Base-by-base conservation (phyloP, 2,113 vertebrate genomes). In the Xiphophorus maculatus region DNA sequence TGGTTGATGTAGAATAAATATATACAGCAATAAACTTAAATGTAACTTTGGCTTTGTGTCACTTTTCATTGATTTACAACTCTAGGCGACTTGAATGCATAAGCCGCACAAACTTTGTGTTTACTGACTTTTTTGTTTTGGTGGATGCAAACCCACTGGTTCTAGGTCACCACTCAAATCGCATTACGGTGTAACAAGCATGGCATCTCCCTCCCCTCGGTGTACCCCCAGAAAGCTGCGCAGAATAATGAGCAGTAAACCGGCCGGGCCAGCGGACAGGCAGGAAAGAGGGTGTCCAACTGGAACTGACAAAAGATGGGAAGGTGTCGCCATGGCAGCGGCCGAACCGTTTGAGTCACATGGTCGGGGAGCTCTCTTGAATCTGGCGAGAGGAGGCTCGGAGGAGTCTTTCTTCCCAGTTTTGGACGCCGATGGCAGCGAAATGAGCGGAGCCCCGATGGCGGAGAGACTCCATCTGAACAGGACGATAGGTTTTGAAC, bases 231-330 rank as follows among this genome's bases (percentile, higher is more conserved):
- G 75, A 85, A 79, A 40, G 66, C 69, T 76, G 79, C 74, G 70
- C 71, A 82, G 86, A 90, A 91, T 92, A 92, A 90, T 90, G 87
- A 92, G 76, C 83, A 84, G 90, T 87, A 92, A 93, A 93, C 87
- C 89, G 76, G 86, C 51, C 32, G 71, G 83, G 71, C 72, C 1
- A 29, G 87, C 64, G 14, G 63, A 33, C 68, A 9, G 72, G 73
- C 70, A 48, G 40, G 64, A 63, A 32, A 9, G 22, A 32, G 74
- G 74, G 66, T 40, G 51, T 79, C 48, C 78, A 82, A 79, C 81
- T 82, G 63, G 51, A 83, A 78, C 69, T 58, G 58, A 83, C 80
- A 87, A 91, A 89, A 78, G 80, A 87, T 44, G 63, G 51, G 75
- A 71, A 73, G 81, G 64, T 3, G 90, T 94, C 89, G 88, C 90